Conservation (phyloP, 1,140 invertebrate species). For the Phocides pigmalion region DNA sequence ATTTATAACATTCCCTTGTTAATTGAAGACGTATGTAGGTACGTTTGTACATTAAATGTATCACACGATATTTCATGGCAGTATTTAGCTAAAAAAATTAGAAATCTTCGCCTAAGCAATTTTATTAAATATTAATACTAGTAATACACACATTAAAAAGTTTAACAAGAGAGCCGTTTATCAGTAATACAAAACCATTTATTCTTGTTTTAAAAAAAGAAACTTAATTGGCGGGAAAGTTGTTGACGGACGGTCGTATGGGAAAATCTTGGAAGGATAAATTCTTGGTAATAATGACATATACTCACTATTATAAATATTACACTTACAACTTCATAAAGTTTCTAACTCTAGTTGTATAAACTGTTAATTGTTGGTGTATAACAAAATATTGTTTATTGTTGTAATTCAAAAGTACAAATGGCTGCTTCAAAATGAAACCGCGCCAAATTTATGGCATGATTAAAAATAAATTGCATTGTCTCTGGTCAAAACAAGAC, state of each 20-base stretch:
- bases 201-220: neutral
- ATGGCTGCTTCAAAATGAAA: constrained; percentile 1
- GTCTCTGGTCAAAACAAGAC: neutral
- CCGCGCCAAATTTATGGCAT: neutral
- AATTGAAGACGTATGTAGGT: constrained; percentile 34
- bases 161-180: neutral
- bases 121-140: too few relatives aligned
- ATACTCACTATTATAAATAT: neutral
- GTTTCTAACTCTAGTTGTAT: neutral
- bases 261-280: neutral
- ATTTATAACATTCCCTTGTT: constrained; percentile 33
- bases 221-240: constrained; percentile 5
- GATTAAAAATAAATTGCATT: constrained; percentile 2
- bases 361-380: neutral
- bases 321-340: neutral
- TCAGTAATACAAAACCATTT: neutral
- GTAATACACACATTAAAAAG: too few relatives aligned
- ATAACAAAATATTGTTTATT: neutral
- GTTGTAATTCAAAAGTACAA: neutral
- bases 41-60: neutral
- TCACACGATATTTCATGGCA: constrained; percentile 9
- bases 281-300: neutral
- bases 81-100: neutral
- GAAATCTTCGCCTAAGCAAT: too few relatives aligned
- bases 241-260: neutral